Base-by-base conservation (phyloP, 2,113 vertebrate species). In the Reinhardtius hippoglossoides region DNA sequence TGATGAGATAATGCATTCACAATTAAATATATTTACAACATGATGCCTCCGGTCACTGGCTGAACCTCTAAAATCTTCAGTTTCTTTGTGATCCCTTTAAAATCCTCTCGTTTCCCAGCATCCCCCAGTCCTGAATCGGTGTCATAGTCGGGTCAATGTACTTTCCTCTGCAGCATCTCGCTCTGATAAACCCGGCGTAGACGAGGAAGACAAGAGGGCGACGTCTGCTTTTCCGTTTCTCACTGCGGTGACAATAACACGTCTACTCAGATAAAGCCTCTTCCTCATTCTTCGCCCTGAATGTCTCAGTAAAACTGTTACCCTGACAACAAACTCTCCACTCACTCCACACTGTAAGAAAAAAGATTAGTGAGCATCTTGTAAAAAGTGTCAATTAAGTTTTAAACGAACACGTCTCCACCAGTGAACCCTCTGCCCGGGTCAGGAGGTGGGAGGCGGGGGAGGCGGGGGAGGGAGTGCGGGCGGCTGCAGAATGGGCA, bases 261-360 rank as follows among this genome's bases (percentile, higher is more conserved):
- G 8, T 50, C 55, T 54, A 48, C 77, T 65, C 3, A 60, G 2
- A 72, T 42, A 35, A 60, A 65, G 35, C 24, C 27, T 60, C 64
- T 18, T 21, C 35, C 44, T 18, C 20, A 18, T 1, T n/a, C 9
- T 48, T 23, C 3, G 21, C 3, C 42, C 4, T 1, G 20, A 55
- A 55, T 20, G 18, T 27, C 31, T 60, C 26, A 31, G 26, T 58
- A 0, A 48, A 81, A 61, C 52, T 4, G 75, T 84, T 84, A 44
- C 82, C 70, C 4, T 78, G 82, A 76, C 60, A 68, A 84, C 72
- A 79, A 71, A 44, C 61, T 56, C 59, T 74, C 65, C 37, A 35
- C 61, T 35, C 21, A 73, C 64, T 64, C 13, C 1, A 2, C 35
- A 21, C 56, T 13, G 35, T 15, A n/a, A 56, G 54, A 56, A 76